A percentile compares a stretch with the other conserved stretches of the same genome.
These are phyloP conservation scores for Chondrosia reniformis DNA, from an alignment of 37 sponge, comb jelly and placozoan genomes.

Conservation along the genomic window DNA sequence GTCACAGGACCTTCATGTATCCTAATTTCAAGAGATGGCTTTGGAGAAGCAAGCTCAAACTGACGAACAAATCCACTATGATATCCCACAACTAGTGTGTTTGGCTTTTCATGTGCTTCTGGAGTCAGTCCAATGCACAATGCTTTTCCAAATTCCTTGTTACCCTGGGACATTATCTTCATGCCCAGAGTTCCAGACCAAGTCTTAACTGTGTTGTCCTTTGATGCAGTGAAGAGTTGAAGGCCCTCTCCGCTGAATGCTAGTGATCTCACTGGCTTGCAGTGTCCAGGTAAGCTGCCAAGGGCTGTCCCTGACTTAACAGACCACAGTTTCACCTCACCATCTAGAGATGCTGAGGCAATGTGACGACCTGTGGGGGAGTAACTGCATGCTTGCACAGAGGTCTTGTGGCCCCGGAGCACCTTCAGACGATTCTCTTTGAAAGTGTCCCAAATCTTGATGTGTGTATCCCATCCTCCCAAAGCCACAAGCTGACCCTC, in stretches of 20 bases:
- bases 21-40: constrained; percentile 28
- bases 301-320: constrained; percentile 62
- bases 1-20: constrained; percentile 28
- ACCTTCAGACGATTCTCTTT: constrained; percentile 76
- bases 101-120: background rate
- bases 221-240: constrained; percentile 75
- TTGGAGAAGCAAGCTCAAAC: constrained; percentile 43
- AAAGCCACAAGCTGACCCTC: constrained; percentile 79
- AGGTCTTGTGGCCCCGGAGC: constrained; percentile 79
- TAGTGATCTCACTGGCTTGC: constrained; percentile 61
- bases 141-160: constrained; percentile 30
- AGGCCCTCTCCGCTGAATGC: constrained; percentile 76
- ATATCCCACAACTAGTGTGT: constrained; percentile 53
- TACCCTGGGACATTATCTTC: constrained; percentile 27
- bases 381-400: constrained; percentile 83
- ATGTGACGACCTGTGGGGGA: constrained; percentile 78
- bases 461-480: constrained; percentile 81
- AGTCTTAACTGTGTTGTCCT: constrained; percentile 79
- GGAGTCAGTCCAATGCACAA: constrained; percentile 30
- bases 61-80: constrained; percentile 59
- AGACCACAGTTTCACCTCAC: constrained; percentile 88
- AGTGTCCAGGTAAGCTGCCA: constrained; percentile 78
- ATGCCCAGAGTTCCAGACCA: constrained; percentile 78
- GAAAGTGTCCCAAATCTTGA: constrained; percentile 87
- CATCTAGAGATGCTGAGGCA: constrained; percentile 84